phyloP scores from a whole-genome alignment of 2,888 invertebrate species.

The Drosophila seclusa region DNA sequence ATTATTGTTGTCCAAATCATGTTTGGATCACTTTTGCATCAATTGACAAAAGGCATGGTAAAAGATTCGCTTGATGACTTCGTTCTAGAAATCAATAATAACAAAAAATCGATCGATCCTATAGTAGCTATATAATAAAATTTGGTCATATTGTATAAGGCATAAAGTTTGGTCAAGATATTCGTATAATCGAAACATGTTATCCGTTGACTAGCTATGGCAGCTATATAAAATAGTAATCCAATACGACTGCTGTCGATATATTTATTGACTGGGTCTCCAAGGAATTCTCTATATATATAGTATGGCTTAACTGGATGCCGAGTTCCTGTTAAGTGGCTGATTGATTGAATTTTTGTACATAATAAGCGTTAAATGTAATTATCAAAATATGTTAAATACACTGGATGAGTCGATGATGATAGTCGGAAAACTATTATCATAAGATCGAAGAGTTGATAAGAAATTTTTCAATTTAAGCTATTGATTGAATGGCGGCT shows the following conservation, averaged over 20 bases:
- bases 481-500: not conserved
- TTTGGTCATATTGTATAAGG: conserved; percentile 17
- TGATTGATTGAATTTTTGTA: not conserved
- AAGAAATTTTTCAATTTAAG: not conserved
- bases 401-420: not conserved
- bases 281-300: not conserved
- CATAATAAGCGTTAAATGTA: not conserved
- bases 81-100: not conserved
- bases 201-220: not conserved
- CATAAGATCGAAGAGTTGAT: not conserved
- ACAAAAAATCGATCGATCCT: not conserved
- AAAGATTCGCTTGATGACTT: not conserved
- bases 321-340: not conserved
- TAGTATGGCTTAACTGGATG: not conserved
- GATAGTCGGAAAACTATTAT: not conserved
- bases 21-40: not conserved
- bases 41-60: conserved; percentile 1
- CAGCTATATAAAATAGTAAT: not conserved
- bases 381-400: not conserved
- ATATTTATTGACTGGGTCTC: not conserved
- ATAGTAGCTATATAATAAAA: not conserved
- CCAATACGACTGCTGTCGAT: not conserved
- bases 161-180: conserved; percentile 13
- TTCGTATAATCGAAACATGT: not conserved
- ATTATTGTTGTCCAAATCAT: not conserved